Evolutionary conservation across 2,797 vertebrate species (phyloP).

Genomic region (Tinamus major): DNA sequence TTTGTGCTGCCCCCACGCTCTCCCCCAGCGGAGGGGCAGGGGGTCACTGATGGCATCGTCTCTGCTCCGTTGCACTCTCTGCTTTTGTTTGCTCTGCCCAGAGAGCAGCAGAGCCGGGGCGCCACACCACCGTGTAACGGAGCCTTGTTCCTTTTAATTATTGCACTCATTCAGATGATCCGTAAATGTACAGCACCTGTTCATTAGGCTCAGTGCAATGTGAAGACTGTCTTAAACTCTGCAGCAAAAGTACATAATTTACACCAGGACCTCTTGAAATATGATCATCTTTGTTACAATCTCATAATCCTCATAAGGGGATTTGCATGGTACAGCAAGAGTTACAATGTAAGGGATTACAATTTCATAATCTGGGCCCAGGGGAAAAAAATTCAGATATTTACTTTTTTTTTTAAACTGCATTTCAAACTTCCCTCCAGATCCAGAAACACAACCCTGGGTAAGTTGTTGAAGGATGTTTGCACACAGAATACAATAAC

Average conservation of each 20-base stretch:
- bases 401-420: neutral
- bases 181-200: constrained; percentile 44
- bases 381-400: constrained; percentile 19
- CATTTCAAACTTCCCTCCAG: neutral
- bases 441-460: neutral
- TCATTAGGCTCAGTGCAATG: neutral
- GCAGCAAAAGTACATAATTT: neutral
- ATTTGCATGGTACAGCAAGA: constrained; percentile 55
- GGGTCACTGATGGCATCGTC: constrained; percentile 64
- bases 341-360: constrained; percentile 59
- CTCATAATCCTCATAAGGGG: constrained; percentile 64
- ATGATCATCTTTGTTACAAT: constrained; percentile 43
- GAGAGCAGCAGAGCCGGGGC: constrained; percentile 20
- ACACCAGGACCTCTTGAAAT: neutral
- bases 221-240: neutral
- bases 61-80: constrained; percentile 51
- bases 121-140: neutral
- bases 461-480: neutral
- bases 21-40: neutral
- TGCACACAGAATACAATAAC: neutral
- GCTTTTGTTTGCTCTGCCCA: constrained; percentile 17
- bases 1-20: constrained; percentile 54
- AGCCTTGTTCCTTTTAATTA: neutral
- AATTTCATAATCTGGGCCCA: constrained; percentile 51
- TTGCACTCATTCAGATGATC: neutral